Base-by-base conservation (phyloP, 2,797 vertebrate species). In the Bradypodion pumilum region DNA sequence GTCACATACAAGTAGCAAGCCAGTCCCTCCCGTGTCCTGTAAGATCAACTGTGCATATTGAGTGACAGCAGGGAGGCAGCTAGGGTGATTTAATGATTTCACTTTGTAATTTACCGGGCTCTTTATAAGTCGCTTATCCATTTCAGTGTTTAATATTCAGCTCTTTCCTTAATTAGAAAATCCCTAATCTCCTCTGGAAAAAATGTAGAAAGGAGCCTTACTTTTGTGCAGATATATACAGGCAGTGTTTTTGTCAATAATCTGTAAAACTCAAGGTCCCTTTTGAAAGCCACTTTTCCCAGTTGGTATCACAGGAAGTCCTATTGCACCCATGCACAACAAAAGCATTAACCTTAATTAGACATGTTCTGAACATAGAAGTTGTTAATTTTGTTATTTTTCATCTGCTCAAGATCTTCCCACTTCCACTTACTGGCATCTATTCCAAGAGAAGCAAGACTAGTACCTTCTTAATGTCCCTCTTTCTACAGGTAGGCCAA, bases 131-230 rank as follows among this genome's bases (percentile, higher is more conserved):
- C 72, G 77, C 92, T 94, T 94, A 93, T 93, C 91, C 92, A 92
- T 92, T 94, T 93, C 90, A 91, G 87, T 92, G 86, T 91, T 93
- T 90, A 94, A 93, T 92, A 92, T 93, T 92, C 91, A 1, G 80
- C 88, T 93, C 87, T 92, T 91, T 93, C 90, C 73, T 88, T 94
- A 94, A 92, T 94, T 92, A 94, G 93, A 94, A 94, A 94, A 93
- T 93, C 89, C 21, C 89, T 94, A 93, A 94, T 94, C 89, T 95
- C 88, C 90, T 93, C 90, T 87, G 69, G 65, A 65, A 42, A 88
- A 93, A 92, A 94, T 91, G 91, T 91, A 92, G 91, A 93, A 94
- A 87, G 88, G 85, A 91, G 88, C 80, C 83, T 90, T 90, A 88
- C 91, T 95, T 90, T 90, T 83, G 88, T 91, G 91, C 89, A 63